Evolutionary conservation across 1,140 invertebrate species (phyloP).

Genomic region (Cydia amplana): DNA sequence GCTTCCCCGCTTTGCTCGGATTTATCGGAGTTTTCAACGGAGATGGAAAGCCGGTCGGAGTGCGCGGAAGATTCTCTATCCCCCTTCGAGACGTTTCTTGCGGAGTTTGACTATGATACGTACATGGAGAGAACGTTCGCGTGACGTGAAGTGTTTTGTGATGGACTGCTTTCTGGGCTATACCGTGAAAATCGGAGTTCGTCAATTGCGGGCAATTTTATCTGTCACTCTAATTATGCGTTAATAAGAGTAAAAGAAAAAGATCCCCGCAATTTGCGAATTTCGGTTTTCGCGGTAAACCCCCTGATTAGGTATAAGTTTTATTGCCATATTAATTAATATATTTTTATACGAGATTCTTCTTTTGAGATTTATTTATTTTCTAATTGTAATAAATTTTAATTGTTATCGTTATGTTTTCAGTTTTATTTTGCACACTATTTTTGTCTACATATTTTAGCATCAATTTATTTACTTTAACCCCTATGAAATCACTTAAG

Average conservation of each 20-base stretch:
- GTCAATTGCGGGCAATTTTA: too few species aligned
- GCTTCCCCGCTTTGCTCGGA: slow-evolving; percentile 72
- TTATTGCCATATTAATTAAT: slow-evolving; percentile 73
- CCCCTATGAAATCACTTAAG: background rate
- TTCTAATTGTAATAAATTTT: slow-evolving; percentile 62
- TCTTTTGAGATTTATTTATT: slow-evolving; percentile 70
- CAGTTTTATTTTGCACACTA: slow-evolving; percentile 38
- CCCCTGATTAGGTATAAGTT: slow-evolving; percentile 61
- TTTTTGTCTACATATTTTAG: background rate
- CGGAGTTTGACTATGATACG: slow-evolving; percentile 71
- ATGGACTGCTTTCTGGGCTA: slow-evolving; percentile 39
- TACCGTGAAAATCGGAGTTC: too few species aligned
- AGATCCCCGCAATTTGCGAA: too few species aligned
- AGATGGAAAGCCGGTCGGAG: slow-evolving; percentile 62
- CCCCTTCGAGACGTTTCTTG: slow-evolving; percentile 76
- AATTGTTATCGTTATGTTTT: slow-evolving; percentile 68
- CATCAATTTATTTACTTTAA: background rate
- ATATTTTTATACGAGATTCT: slow-evolving; percentile 59
- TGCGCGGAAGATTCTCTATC: slow-evolving; percentile 75
- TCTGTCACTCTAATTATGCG: too few species aligned
- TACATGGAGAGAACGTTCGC: slow-evolving; percentile 73
- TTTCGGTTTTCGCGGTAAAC: too few species aligned
- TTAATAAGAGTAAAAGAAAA: too few species aligned
- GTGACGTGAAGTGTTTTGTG: slow-evolving; percentile 65
- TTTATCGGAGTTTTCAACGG: slow-evolving; percentile 68